phyloP scores from a whole-genome alignment of 1,140 invertebrate species.

The Pantala flavescens region DNA sequence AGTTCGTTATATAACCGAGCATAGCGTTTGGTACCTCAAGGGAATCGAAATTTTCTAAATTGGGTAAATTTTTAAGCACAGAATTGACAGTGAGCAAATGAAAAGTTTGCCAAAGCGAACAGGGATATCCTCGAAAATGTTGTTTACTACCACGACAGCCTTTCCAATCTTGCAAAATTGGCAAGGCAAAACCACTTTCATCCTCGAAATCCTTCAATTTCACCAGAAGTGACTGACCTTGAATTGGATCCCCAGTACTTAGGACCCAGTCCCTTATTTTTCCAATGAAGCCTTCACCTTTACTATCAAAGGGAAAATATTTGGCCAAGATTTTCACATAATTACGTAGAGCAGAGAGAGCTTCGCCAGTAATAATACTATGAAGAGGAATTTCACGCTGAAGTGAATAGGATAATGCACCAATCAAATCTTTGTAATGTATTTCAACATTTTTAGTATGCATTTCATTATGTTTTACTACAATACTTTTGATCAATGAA shows the following conservation, averaged over 20 bases:
- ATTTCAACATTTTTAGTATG: constrained; percentile 22
- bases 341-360: constrained; percentile 55
- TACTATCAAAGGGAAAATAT: constrained; percentile 61
- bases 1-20: constrained; percentile 79
- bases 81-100: constrained; percentile 84
- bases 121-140: constrained; percentile 79
- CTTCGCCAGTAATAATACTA: constrained; percentile 54
- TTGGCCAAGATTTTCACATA: constrained; percentile 58
- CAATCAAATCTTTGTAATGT: constrained; percentile 48
- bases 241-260: constrained; percentile 36
- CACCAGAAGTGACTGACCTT: constrained; percentile 45
- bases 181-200: constrained; percentile 18
- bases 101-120: constrained; percentile 90
- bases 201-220: constrained; percentile 42
- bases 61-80: constrained; percentile 36
- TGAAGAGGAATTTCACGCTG: constrained; percentile 65
- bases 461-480: constrained; percentile 25
- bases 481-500: neutral
- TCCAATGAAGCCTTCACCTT: constrained; percentile 51
- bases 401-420: constrained; percentile 65
- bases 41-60: constrained; percentile 35
- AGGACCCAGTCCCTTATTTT: constrained; percentile 39
- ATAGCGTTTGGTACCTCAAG: constrained; percentile 67
- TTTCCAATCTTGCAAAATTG: constrained; percentile 59
- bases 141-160: constrained; percentile 70